A percentile compares a stretch with the other conserved stretches of the same genome.
phyloP scores from a whole-genome alignment of 2,888 invertebrate species.

The Drosophila limbata region DNA sequence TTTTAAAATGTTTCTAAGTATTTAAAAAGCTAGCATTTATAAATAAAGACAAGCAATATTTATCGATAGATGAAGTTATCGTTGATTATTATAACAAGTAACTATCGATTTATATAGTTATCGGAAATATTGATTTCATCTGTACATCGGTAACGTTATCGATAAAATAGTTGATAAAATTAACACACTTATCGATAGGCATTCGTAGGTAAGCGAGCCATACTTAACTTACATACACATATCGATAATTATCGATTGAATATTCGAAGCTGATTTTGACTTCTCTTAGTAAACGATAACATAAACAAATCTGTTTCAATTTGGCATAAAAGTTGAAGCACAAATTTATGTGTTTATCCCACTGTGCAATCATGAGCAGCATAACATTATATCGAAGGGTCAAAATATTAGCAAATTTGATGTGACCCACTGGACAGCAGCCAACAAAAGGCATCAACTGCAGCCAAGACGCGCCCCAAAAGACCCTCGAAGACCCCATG shows the following conservation, averaged over 20 bases:
- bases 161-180: too few relatives aligned
- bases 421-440: slow-evolving; percentile 63
- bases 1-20: neutral
- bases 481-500: slow-evolving; percentile 19
- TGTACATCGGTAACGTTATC: neutral
- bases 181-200: neutral
- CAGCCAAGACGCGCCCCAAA: slow-evolving; percentile 4
- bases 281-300: too few relatives aligned
- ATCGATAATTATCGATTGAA: neutral
- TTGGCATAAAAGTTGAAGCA: neutral
- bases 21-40: neutral
- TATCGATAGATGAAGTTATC: neutral
- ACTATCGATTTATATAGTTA: neutral
- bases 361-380: slow-evolving; percentile 58
- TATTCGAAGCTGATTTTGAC: neutral
- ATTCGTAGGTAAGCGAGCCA: too few relatives aligned
- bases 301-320: too few relatives aligned
- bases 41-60: neutral
- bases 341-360: slow-evolving; percentile 20
- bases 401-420: slow-evolving; percentile 79
- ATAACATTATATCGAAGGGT: slow-evolving; percentile 63
- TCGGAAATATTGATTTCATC: neutral
- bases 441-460: slow-evolving; percentile 36
- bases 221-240: neutral
- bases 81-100: neutral